Base-by-base conservation (phyloP, 2,113 vertebrate genomes). In the Paralichthys olivaceus region DNA sequence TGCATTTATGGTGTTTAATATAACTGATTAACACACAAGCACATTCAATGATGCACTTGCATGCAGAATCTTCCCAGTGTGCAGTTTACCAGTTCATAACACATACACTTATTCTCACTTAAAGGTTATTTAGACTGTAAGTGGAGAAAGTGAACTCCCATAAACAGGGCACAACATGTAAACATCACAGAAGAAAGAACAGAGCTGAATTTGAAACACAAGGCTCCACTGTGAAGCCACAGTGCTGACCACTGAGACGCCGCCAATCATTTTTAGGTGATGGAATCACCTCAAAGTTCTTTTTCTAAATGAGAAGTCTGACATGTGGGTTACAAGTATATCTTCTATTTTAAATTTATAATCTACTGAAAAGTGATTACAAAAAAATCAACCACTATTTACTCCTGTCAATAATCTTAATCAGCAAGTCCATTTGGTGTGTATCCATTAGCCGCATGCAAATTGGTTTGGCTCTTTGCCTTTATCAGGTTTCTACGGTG, bases 401-500 rank as follows among this genome's bases (percentile, higher is more conserved):
- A 69, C 15, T 29, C 17, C 3, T 22, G 32, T 29, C 51, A 37
- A 13, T 37, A 11, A 34, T 55, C 23, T 63, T 79, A 83, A 49
- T 28, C 63, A 26, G 11, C 19, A 2, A 59, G 23, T 1, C 72
- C 68, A 15, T 72, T 87, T 0, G 57, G 20, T 54, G 63, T 67
- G 65, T 71, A 63, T 25, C 69, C 73, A 20, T 86, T 72, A 15
- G 71, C 80, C 29, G 72, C 13, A 5, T 67, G 55, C 14, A 83
- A 76, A 15, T 92, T 91, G 63, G 55, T 56, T 20, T 62, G 59
- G 23, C 20, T 55, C 25, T 91, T 92, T 67, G 90, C 70, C 71
- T 65, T 86, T 34, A 77, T 79, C 20, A 96, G 86, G 40, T 72
- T 85, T 54, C 81, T 77, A 0, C 89, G 92, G 79, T 94, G 95